A percentile compares a stretch with the other conserved stretches of the same genome.
These are phyloP conservation scores for Ericerus pela DNA, from an alignment of 1,140 invertebrate species.

Conservation along the genomic window DNA sequence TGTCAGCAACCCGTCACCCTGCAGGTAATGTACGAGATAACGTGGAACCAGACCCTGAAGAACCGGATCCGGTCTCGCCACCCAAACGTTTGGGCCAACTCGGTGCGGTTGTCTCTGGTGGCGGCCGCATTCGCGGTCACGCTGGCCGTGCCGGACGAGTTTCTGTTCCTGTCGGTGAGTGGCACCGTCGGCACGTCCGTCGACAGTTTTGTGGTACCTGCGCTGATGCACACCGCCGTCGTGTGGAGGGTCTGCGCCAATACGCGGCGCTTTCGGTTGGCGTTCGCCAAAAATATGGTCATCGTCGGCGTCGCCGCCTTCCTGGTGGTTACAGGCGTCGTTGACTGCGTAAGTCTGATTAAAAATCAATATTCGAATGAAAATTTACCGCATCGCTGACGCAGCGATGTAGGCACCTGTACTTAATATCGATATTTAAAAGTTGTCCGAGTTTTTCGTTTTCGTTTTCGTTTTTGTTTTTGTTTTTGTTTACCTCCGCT, in stretches of 20 bases:
- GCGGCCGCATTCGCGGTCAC: constrained; percentile 59
- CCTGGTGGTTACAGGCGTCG: not conserved
- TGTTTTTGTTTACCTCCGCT: too few relatives aligned
- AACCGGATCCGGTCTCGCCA: constrained; percentile 29
- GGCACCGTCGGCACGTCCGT: constrained; percentile 71
- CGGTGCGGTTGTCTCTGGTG: constrained; percentile 49
- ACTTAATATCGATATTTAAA: too few relatives aligned
- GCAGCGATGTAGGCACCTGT: too few relatives aligned
- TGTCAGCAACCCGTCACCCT: constrained; percentile 70
- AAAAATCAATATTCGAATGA: not conserved
- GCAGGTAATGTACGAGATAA: constrained; percentile 77
- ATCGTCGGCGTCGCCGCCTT: not conserved
- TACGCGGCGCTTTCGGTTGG: not conserved
- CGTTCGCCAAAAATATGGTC: not conserved
- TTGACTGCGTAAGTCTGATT: not conserved
- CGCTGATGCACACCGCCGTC: constrained; percentile 54
- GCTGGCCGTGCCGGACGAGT: constrained; percentile 59
- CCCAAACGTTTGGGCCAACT: constrained; percentile 43
- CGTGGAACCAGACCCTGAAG: constrained; percentile 50
- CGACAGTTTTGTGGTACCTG: constrained; percentile 67
- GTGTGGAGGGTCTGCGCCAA: not conserved
- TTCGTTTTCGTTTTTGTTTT: too few relatives aligned
- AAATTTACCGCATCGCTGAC: too few relatives aligned
- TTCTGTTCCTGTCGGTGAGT: constrained; percentile 70
- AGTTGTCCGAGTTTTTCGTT: too few relatives aligned